Evolutionary conservation across 2,888 invertebrate species (phyloP), one percentile per base, ranked within the genome.

Genomic region (Drosophila paracracens): DNA sequence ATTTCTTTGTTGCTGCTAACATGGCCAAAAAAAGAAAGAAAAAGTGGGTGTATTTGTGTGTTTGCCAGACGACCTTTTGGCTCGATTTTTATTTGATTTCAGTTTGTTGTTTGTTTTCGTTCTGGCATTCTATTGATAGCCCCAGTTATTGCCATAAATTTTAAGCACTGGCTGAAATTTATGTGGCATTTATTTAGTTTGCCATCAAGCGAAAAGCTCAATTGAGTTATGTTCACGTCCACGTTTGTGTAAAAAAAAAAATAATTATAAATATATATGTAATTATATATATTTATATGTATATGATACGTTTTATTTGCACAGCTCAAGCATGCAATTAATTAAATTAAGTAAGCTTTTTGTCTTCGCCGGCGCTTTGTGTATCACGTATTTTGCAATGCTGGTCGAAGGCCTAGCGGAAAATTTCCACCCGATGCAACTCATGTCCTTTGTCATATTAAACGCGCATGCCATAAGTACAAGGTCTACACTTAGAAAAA

Each of bases 1-100:
- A 90, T 90, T 88, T 81, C 89, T 81, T 90, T 89, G 81, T 80
- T 80, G 75, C 60, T 65, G 43, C 71, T 61, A 66, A 61, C 74
- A 65, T 58, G 53, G 25, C 58, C 53, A 61, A 61, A 25, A 57
- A 33, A 46, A 16, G 10, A 4, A 33, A 0, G 33, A 46, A 46
- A 46, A 46, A 8, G 4, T 46, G 7, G 16, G 11, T 25, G 36
- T 48, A 46, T 36, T 25, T 36, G 40, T 67, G 43, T 52, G 46
- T 56, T 52, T 40, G 50, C 61, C 31, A 52, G 70, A 56, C 68
- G 60, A 75, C 64, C 51, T 64, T 65, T 80, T 76, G 56, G 58
- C 54, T 65, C 46, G 43, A 64, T 76, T 73, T 46, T 75, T 73
- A 77, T 77, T 80, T 76, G 82, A 82, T 79, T 82, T 79, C 50